Evolutionary conservation across 2,113 vertebrate genomes (phyloP).

Genomic region (Semicossyphus pulcher): DNA sequence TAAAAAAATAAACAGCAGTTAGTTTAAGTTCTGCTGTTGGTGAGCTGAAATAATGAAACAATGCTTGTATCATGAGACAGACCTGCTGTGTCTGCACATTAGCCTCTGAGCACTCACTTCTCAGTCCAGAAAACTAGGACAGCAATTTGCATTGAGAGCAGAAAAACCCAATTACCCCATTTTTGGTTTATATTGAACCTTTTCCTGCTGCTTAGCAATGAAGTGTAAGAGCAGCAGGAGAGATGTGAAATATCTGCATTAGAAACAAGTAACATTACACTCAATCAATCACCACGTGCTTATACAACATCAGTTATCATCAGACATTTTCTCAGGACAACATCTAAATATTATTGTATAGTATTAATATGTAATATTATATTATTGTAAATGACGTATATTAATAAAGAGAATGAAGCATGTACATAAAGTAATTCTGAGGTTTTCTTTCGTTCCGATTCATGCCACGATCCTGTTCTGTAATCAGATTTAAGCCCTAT

Average conservation of each 20-base stretch:
- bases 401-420: no score
- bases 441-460: background rate
- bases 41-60: background rate
- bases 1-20: no score
- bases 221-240: no score
- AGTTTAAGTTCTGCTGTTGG: background rate
- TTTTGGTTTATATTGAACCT: background rate
- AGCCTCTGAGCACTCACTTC: no score
- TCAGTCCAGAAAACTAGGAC: background rate
- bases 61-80: background rate
- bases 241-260: no score
- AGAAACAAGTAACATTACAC: background rate
- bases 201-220: background rate
- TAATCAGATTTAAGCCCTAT: background rate
- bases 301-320: no score
- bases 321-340: no score
- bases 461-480: background rate
- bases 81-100: background rate
- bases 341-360: no score
- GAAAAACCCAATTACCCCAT: background rate
- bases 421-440: no score
- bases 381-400: no score
- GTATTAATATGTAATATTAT: no score
- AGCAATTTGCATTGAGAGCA: background rate
- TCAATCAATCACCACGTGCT: background rate